phyloP scores from a whole-genome alignment of 2,797 vertebrate genomes.

The Garrulus glandarius region DNA sequence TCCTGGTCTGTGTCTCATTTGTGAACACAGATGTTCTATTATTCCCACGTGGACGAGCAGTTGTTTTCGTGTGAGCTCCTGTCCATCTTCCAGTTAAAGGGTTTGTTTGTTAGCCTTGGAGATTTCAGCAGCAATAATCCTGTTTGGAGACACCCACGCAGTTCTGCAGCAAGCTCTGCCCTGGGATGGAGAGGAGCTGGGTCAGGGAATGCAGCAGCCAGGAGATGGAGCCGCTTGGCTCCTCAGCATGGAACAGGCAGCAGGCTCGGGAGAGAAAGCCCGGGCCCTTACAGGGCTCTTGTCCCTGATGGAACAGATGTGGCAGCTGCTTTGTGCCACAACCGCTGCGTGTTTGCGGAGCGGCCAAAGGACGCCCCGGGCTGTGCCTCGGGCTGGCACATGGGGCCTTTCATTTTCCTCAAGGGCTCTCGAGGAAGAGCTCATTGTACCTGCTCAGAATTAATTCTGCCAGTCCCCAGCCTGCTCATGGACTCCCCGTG shows the following conservation, averaged over 20 bases:
- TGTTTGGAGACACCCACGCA: background rate
- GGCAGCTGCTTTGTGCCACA: background rate
- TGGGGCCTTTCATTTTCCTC: conserved; percentile 23
- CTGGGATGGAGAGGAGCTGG: background rate
- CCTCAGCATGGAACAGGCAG: background rate
- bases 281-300: background rate
- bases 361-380: background rate
- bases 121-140: background rate
- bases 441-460: conserved; percentile 20
- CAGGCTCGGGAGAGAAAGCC: background rate
- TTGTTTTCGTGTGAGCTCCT: background rate
- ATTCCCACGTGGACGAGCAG: background rate
- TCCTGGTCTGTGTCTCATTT: background rate
- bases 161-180: background rate
- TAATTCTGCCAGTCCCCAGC: background rate
- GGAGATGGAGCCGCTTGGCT: conserved; percentile 39
- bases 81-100: background rate
- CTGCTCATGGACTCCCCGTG: background rate
- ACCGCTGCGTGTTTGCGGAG: background rate
- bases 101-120: background rate
- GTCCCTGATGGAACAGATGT: conserved; percentile 24
- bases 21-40: background rate
- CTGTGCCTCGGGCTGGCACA: background rate
- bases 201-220: background rate
- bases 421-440: conserved; percentile 31